phyloP scores from a whole-genome alignment of 2,113 vertebrate genomes.

The Poeciliopsis prolifica region DNA sequence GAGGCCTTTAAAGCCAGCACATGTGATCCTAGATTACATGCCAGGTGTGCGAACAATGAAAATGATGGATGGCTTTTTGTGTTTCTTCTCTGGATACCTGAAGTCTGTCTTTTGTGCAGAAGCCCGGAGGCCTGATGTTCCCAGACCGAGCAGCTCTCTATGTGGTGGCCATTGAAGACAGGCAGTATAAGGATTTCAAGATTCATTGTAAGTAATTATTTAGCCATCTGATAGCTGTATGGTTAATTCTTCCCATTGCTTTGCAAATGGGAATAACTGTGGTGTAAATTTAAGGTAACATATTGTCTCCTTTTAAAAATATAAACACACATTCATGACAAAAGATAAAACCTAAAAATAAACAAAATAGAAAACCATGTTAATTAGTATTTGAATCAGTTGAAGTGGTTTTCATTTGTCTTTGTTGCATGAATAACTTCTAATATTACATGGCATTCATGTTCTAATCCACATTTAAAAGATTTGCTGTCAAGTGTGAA shows the following conservation, averaged over 20 bases:
- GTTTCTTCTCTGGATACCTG: conserved; percentile 75
- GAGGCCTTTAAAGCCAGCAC: conserved; percentile 29
- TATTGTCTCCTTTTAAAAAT: too few species aligned
- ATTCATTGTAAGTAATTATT: conserved; percentile 90
- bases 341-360: not conserved
- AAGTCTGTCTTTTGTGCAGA: conserved; percentile 82
- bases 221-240: not conserved
- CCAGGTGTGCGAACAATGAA: conserved; percentile 51
- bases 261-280: not conserved
- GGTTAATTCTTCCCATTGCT: not conserved
- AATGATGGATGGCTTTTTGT: conserved; percentile 28
- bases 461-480: not conserved
- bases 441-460: not conserved
- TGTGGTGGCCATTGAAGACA: conserved; percentile 94
- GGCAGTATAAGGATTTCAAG: conserved; percentile 99
- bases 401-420: not conserved
- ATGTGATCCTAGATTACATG: conserved; percentile 38
- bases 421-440: not conserved
- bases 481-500: not conserved
- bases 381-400: not conserved
- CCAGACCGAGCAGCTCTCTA: conserved; percentile 96
- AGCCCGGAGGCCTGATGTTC: conserved; percentile 98
- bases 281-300: not conserved
- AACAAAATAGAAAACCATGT: not conserved
- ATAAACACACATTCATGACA: too few species aligned